phyloP scores from a whole-genome alignment of 2,113 vertebrate species.

The Pterophyllum scalare region DNA sequence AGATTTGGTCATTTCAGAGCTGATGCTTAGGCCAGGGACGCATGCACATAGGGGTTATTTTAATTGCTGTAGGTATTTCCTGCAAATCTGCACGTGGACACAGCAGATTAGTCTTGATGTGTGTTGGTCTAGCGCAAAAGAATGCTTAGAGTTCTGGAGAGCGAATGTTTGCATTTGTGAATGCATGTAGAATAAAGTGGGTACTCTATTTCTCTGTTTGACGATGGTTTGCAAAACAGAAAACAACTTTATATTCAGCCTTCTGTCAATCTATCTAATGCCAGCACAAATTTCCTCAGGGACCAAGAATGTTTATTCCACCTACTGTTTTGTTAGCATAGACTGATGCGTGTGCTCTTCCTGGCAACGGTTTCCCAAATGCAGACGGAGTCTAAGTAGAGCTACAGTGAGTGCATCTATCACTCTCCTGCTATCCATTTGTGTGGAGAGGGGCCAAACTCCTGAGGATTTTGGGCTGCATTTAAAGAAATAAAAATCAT shows the following conservation, averaged over 20 bases:
- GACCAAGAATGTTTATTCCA: conserved; percentile 42
- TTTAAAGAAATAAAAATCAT: background rate
- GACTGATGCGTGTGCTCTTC: conserved; percentile 19
- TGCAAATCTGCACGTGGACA: conserved; percentile 14
- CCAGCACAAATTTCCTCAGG: conserved; percentile 31
- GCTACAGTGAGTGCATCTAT: conserved; percentile 4
- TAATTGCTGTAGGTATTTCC: background rate
- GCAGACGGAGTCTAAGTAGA: conserved; percentile 15
- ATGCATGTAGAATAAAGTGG: background rate
- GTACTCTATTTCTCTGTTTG: background rate
- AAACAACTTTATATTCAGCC: conserved; percentile 38
- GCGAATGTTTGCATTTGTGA: background rate
- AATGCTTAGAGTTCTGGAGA: background rate
- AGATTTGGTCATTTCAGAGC: conserved; percentile 53
- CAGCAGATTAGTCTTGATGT: background rate
- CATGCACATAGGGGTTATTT: conserved; percentile 16
- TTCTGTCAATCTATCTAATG: conserved; percentile 42
- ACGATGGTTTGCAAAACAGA: conserved; percentile 21
- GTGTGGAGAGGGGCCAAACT: background rate
- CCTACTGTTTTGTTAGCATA: conserved; percentile 53
- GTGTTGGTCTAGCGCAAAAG: background rate
- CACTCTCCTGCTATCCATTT: background rate
- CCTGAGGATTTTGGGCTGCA: background rate
- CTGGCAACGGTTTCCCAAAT: conserved; percentile 24
- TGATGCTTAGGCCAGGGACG: conserved; percentile 5